Base-by-base conservation (phyloP, 2,888 invertebrate genomes). In the Epinotia brunnichana region DNA sequence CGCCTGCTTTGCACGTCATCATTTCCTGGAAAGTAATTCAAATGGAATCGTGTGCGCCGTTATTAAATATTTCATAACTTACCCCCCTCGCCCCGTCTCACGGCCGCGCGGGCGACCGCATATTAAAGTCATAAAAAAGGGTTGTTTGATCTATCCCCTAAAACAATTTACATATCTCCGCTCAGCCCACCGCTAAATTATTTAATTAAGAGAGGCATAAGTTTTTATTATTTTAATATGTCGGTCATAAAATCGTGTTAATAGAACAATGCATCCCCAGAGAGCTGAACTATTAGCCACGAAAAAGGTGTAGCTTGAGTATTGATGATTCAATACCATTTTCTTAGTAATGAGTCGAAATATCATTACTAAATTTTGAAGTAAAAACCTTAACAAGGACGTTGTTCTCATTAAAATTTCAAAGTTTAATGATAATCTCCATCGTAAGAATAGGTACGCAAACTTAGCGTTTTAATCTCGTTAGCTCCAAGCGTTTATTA, bases 131-230 rank as follows among this genome's bases (percentile, higher is more conserved):
- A 91, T 94, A 94, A 94, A 94, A 94, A 94, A 93, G 94, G 94
- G 93, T 94, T 94, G 90, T 94, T 93, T 93, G 93, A 93, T 93
- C 92, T 93, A 94, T 93, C 93, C 94, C 92, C 91, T 91, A 91
- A 93, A 94, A 94, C 93, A 94, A 94, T 94, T 94, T 94, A 93
- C 93, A 94, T 94, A 94, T 93, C 93, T 92, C 90, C 90, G 90
- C 90, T 89, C 90, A 88, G 87, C 86, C 88, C 88, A 89, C 90
- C 87, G 91, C 92, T 93, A 92, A 94, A 94, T 93, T 94, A 94
- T 94, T 93, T 94, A 94, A 94, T 94, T 94, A 94, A 94, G 94
- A 91, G 94, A 92, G 93, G 92, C 93, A 92, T 93, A 93, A 93
- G 94, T 93, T 94, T 94, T 94, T 93, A 94, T 93, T 94, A 93